phyloP scores from a whole-genome alignment of 2,888 invertebrate genomes.

The Acleris literana region DNA sequence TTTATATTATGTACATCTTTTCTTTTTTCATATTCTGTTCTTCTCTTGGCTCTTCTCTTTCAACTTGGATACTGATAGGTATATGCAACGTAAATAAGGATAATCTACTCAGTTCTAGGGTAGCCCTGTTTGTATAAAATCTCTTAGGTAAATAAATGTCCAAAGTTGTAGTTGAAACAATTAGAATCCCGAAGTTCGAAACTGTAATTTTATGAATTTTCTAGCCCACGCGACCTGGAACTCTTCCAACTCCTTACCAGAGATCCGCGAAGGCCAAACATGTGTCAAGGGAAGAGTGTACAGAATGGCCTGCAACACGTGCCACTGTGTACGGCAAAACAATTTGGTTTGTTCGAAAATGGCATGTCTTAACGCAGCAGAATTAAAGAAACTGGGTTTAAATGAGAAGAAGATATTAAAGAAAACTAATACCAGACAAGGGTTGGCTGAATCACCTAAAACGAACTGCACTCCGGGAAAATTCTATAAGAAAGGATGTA shows the following conservation, averaged over 20 bases:
- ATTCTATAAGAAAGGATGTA: conserved; percentile 54
- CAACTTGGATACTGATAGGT: no score
- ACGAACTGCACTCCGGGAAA: conserved; percentile 57
- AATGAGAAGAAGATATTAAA: conserved; percentile 14
- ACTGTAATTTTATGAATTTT: not conserved
- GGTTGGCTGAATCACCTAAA: conserved; percentile 40
- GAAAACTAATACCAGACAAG: conserved; percentile 17
- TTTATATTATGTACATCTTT: no score
- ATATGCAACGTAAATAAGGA: no score
- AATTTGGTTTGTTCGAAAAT: conserved; percentile 67
- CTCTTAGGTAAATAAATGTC: no score
- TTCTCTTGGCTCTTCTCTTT: no score
- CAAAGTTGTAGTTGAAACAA: no score
- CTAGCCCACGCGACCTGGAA: not conserved
- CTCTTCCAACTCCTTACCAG: not conserved
- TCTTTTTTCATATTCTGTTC: no score
- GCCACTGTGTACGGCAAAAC: conserved; percentile 53
- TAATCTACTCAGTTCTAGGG: no score
- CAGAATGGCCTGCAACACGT: conserved; percentile 64
- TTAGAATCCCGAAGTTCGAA: no score
- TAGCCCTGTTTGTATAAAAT: no score
- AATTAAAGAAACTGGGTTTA: conserved; percentile 8
- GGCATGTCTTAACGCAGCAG: conserved; percentile 52
- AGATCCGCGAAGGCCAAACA: conserved; percentile 52
- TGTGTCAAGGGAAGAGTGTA: conserved; percentile 59